Evolutionary conservation across 2,113 vertebrate species (phyloP), one percentile per base, ranked within the genome.

Genomic region (Lamprotornis superbus): DNA sequence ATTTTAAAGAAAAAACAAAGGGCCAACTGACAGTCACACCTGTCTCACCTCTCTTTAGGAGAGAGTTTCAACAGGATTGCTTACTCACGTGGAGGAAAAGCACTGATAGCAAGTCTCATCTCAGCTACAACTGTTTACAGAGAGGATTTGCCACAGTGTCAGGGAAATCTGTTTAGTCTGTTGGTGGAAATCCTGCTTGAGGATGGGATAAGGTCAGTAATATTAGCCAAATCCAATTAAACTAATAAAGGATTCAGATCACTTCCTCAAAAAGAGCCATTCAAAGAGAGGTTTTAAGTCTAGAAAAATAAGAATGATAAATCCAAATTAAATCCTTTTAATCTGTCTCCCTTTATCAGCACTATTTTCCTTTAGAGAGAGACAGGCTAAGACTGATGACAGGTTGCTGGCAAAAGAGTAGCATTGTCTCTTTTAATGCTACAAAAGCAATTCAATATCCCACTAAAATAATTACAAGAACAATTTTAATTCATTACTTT

Each of bases 161-260:
- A 87, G 52, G 52, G 68, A 89, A 80, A 96, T 86, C 86, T 90
- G 30, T 83, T 95, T 77, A 90, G 76, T 47, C 68, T 71, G 3
- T 31, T 10, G 1, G 39, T 81, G 44, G 30, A 93, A 96, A 93
- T 89, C 78, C 76, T 81, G 30, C 55, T 74, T 86, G 80, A 86
- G 65, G 60, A 81, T 70, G 49, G 60, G 89, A 93, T 86, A 93
- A 44, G 35, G 76, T 90, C 80, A 89, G 71, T 83, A 87, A 90
- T 70, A 69, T 49, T 68, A 92, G 55, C 64, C n/a, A 95, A 95
- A 95, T 93, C 87, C 89, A 77, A 84, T 96, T 95, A 86, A 81
- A 78, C 69, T 83, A 81, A 87, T 65, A 70, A 81, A 81, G 64
- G 64, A 78, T 59, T 90, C 35, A 11, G 42, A 93, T 60, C 1